phyloP scores from a whole-genome alignment of 2,797 vertebrate species.

The Thripadectes ignobilis region DNA sequence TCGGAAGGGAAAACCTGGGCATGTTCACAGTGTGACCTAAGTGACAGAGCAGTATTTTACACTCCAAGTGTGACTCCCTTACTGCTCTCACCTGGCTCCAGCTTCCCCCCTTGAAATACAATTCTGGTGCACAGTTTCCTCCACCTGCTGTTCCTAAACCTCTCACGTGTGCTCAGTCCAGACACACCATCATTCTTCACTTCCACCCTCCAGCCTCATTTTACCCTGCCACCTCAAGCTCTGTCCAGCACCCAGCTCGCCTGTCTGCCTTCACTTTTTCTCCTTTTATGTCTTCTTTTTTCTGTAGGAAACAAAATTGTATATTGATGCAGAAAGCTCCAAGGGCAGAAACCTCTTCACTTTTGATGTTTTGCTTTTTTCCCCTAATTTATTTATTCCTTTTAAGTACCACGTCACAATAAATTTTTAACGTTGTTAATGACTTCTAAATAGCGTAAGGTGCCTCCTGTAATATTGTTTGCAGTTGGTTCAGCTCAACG shows the following conservation, averaged over 20 bases:
- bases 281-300: not conserved
- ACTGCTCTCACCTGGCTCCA: slow-evolving; percentile 39
- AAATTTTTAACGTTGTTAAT: not conserved
- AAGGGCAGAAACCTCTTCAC: not conserved
- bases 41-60: slow-evolving; percentile 10
- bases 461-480: not conserved
- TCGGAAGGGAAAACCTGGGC: slow-evolving; percentile 13
- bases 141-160: slow-evolving; percentile 26
- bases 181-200: not conserved
- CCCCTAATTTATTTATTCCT: not conserved
- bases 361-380: not conserved
- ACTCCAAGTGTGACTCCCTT: not conserved
- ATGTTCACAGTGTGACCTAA: not conserved
- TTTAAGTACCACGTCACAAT: not conserved
- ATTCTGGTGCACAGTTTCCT: not conserved
- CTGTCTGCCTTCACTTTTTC: not conserved
- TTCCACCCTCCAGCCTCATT: not conserved
- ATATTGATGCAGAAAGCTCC: not conserved
- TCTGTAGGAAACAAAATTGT: not conserved
- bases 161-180: not conserved
- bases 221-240: not conserved
- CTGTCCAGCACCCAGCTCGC: not conserved
- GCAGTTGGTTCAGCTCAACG: not conserved
- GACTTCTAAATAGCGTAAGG: not conserved
- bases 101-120: slow-evolving; percentile 4